Conservation (phyloP, 2,888 invertebrate species). For the Caenorhabditis sulstoni region DNA sequence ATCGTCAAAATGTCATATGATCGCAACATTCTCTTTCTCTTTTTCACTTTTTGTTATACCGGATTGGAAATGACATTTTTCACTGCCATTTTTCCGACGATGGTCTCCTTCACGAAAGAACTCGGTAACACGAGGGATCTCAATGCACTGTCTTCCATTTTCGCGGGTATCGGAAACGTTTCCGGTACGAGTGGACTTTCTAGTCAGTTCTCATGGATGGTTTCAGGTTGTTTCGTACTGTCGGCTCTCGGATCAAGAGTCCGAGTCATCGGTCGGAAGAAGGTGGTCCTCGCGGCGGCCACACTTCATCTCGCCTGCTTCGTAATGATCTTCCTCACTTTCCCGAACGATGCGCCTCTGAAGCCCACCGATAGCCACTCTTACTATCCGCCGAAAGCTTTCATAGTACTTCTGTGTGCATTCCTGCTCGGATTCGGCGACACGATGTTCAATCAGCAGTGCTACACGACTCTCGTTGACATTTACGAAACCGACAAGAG, state of each 20-base stretch:
- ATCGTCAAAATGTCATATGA: constrained; percentile 53
- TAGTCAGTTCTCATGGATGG: constrained; percentile 53
- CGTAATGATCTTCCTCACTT: constrained; percentile 44
- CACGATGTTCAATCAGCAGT: constrained; percentile 54
- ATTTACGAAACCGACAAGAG: constrained; percentile 52
- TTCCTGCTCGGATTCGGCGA: constrained; percentile 50
- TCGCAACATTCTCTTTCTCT: constrained; percentile 32
- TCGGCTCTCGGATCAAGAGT: constrained; percentile 32
- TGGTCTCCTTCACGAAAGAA: constrained; percentile 52
- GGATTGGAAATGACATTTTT: constrained; percentile 54
- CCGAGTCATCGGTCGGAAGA: constrained; percentile 49
- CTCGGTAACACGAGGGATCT: constrained; percentile 49
- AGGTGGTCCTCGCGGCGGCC: constrained; percentile 44
- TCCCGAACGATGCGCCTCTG: constrained; percentile 48
- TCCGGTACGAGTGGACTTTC: constrained; percentile 10
- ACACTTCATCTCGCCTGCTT: constrained; percentile 50
- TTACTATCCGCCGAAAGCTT: constrained; percentile 23
- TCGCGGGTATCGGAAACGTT: constrained; percentile 50
- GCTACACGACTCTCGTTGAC: constrained; percentile 54
- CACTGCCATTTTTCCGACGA: constrained; percentile 49
- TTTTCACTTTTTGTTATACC: constrained; percentile 52
- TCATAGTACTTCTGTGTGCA: constrained; percentile 27
- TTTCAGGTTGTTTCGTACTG: constrained; percentile 40
- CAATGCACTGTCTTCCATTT: constrained; percentile 48
- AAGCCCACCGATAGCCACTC: constrained; percentile 18